Base-by-base conservation (phyloP, 2,888 invertebrate genomes). In the Bembecia ichneumoniformis region DNA sequence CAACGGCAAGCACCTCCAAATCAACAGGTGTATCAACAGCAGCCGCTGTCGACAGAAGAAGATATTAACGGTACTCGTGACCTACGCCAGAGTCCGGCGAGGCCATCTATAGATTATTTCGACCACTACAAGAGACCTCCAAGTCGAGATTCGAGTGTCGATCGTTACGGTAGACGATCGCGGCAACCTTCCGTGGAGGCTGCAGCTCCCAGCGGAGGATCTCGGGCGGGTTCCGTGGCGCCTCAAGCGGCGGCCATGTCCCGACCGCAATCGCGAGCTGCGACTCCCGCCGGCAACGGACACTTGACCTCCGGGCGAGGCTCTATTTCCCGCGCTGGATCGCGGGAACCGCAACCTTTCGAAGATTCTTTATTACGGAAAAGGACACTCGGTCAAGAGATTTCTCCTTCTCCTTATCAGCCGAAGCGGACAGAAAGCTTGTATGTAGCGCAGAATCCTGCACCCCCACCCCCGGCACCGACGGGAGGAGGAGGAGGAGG, bases 91-190 rank as follows among this genome's bases (percentile, higher is more conserved):
- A 62, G 69, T 16, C 77, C 77, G n/a, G 61, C 71, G 1, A 71
- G 86, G 11, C 80, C 94, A 10, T 93, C 94, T 61, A 95, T 95
- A 69, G 96, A 96, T 77, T 95, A 96, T 69, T 96, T 96, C 73
- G 97, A 97, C 78, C 97, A 98, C 73, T 98, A 98, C 78, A 95
- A 96, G 78, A 89, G 95, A 73, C 95, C 96, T 49, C 95, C 96
- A 1, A 96, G 96, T 83, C 89, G 96, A 70, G 95, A 96, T 73
- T 92, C 93, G 53, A 95, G 95, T 60, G 94, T 95, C 46, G 96
- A 96, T 82, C 90, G 94, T 54, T 94, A 93, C 69, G 91, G 92
- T 3, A 88, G 93, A 54, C 92, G 94, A 17, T 94, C 94, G 1
- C 89, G 95, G 52, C 94, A 94, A 69, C 90, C 94, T 35, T 94